Conservation (phyloP, 2,888 invertebrate species). For the Dryadula phaetusa region DNA sequence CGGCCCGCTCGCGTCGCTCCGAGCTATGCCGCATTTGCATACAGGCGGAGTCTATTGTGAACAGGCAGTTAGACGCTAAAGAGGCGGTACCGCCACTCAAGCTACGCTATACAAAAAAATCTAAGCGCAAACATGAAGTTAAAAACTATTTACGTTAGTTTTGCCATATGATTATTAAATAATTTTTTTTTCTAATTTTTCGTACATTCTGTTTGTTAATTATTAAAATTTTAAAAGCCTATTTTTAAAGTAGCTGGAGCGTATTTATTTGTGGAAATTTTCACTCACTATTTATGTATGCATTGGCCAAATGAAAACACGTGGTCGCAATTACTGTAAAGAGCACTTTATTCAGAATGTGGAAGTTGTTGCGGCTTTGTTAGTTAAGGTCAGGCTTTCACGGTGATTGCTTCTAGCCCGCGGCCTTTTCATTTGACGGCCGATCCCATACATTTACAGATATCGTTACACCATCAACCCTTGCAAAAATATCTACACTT, state of each 20-base stretch:
- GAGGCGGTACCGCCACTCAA: slow-evolving; percentile 57
- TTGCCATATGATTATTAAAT: not conserved
- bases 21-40: slow-evolving; percentile 74
- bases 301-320: slow-evolving; percentile 40
- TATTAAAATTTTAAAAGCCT: not conserved
- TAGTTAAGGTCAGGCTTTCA: slow-evolving; percentile 64
- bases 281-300: slow-evolving; percentile 28
- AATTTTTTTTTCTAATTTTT: not conserved
- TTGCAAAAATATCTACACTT: slow-evolving; percentile 38
- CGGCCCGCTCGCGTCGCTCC: slow-evolving; percentile 53
- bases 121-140: slow-evolving; percentile 35
- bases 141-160: not conserved
- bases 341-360: slow-evolving; percentile 57
- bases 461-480: slow-evolving; percentile 40
- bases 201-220: not conserved
- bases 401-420: slow-evolving; percentile 63
- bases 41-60: slow-evolving; percentile 74
- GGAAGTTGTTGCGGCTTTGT: slow-evolving; percentile 53
- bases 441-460: slow-evolving; percentile 42
- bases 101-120: slow-evolving; percentile 41
- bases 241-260: not conserved
- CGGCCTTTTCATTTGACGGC: slow-evolving; percentile 50
- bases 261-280: slow-evolving; percentile 17
- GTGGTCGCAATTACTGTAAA: slow-evolving; percentile 54
- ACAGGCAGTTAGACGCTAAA: slow-evolving; percentile 64